Evolutionary conservation across 2,888 invertebrate genomes (phyloP).

Genomic region (Mesorhabditis sp.): DNA sequence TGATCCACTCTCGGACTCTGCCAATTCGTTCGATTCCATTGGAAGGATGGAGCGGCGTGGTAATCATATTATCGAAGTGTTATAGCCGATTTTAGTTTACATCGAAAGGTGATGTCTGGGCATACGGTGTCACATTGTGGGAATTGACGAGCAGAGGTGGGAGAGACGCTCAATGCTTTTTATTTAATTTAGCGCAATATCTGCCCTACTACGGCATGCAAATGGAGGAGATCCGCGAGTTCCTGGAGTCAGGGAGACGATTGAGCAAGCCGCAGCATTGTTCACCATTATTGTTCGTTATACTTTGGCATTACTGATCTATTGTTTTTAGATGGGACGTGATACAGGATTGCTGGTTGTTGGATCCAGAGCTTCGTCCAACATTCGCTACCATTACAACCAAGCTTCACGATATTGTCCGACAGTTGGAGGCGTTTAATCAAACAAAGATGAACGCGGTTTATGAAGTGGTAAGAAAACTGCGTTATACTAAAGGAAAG

Average conservation of each 20-base stretch:
- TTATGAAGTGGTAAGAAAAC: neutral
- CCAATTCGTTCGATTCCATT: neutral
- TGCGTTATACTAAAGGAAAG: neutral
- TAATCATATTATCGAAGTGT: neutral
- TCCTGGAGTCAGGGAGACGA: neutral
- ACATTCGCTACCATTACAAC: neutral
- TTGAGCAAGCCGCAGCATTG: neutral
- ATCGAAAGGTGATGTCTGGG: conserved; percentile 2
- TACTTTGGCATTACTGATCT: too few species aligned
- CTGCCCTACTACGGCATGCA: neutral
- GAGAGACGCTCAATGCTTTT: neutral
- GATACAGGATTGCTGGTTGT: neutral
- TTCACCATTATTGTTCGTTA: neutral
- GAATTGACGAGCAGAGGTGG: conserved; percentile 5
- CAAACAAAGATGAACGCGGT: conserved; percentile 5
- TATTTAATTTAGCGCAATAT: neutral
- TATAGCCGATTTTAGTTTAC: neutral
- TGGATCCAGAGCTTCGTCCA: neutral
- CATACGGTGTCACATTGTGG: conserved; percentile 2
- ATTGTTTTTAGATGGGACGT: neutral
- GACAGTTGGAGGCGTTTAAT: neutral
- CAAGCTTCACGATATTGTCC: neutral
- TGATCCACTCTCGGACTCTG: neutral
- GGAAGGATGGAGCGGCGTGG: neutral
- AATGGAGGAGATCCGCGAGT: neutral